These are phyloP conservation scores for Halcyon senegalensis DNA, from an alignment of 2,113 vertebrate species.

Conservation along the genomic window DNA sequence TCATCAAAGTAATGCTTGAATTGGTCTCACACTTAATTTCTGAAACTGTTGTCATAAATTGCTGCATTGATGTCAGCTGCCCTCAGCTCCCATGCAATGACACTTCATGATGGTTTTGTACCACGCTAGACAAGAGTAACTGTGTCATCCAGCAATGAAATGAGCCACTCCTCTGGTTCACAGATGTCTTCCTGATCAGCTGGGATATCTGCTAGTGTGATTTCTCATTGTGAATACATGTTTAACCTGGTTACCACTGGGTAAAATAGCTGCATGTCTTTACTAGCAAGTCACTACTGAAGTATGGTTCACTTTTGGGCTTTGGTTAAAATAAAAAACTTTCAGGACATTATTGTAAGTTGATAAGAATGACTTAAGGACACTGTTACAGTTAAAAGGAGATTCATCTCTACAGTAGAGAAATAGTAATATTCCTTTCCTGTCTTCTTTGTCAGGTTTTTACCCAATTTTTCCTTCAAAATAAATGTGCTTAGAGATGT, in stretches of 20 bases:
- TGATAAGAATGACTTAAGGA: not conserved
- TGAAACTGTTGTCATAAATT: not conserved
- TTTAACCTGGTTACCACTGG: not conserved
- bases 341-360: not conserved
- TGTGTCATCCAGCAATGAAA: not conserved
- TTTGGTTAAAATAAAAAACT: not conserved
- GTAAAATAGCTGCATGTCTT: not conserved
- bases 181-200: not conserved
- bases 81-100: not conserved
- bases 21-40: not conserved
- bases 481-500: not conserved
- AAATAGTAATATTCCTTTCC: not conserved
- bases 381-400: not conserved
- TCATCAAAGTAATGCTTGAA: not conserved
- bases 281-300: not conserved
- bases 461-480: not conserved
- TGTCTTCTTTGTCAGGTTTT: not conserved
- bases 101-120: not conserved
- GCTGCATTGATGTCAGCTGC: not conserved
- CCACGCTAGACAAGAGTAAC: not conserved
- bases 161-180: not conserved
- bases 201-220: not conserved
- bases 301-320: not conserved
- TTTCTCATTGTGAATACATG: fast-evolving
- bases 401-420: not conserved